A percentile compares a stretch with the other conserved stretches of the same genome.
Conservation (phyloP, 2,888 invertebrate species). For the Cheilosia variabilis region DNA sequence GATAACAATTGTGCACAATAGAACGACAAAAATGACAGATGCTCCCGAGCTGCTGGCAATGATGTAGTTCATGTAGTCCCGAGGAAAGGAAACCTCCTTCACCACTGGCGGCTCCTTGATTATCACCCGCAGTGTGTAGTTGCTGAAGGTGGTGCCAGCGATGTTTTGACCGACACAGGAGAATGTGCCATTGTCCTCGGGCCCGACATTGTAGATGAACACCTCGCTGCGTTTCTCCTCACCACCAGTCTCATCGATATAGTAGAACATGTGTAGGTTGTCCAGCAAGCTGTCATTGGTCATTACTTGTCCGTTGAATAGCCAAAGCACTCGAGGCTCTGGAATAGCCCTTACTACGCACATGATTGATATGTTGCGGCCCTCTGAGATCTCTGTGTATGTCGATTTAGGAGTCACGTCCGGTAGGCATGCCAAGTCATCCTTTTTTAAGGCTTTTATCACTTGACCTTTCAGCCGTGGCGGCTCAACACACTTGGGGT, state of each 20-base stretch:
- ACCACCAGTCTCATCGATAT: constrained; percentile 88
- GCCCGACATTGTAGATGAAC: constrained; percentile 90
- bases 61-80: constrained; percentile 89
- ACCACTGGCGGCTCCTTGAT: constrained; percentile 89
- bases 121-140: constrained; percentile 91
- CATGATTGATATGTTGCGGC: constrained; percentile 91
- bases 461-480: constrained; percentile 87
- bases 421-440: constrained; percentile 92
- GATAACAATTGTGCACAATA: constrained; percentile 88
- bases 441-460: constrained; percentile 87
- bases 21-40: constrained; percentile 87
- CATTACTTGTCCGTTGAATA: constrained; percentile 91
- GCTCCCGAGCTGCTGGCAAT: constrained; percentile 87
- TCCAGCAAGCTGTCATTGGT: constrained; percentile 90
- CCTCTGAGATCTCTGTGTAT: constrained; percentile 90
- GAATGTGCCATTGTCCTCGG: constrained; percentile 93
- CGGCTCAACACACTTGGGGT: constrained; percentile 91
- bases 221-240: constrained; percentile 91
- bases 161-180: constrained; percentile 93
- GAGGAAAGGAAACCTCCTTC: constrained; percentile 88
- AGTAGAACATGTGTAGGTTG: constrained; percentile 88
- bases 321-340: constrained; percentile 92
- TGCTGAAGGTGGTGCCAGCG: constrained; percentile 91
- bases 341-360: constrained; percentile 93
- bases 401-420: constrained; percentile 90